Evolutionary conservation across 2,113 vertebrate species (phyloP).

Genomic region (Erpornis zantholeuca): DNA sequence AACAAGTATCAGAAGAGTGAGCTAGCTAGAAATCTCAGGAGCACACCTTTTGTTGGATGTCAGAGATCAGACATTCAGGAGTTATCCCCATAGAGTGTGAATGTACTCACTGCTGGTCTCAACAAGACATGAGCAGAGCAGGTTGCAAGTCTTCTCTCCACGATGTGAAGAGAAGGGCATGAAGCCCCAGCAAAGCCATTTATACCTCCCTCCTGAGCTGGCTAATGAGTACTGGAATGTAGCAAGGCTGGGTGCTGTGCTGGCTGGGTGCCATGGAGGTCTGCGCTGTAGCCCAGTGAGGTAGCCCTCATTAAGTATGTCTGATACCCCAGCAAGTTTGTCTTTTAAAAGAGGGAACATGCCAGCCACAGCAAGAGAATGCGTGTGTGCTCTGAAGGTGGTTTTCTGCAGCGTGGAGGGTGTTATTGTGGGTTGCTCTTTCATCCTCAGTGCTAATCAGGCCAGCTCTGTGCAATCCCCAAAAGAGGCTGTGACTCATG

Average conservation of each 20-base stretch:
- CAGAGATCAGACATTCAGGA: not conserved
- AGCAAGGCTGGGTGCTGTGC: not conserved
- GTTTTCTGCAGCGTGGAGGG: accelerated
- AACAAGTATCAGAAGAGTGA: not conserved
- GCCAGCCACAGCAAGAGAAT: not conserved
- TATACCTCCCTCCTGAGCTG: not conserved
- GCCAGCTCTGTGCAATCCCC: not conserved
- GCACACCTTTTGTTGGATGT: not conserved
- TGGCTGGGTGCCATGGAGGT: no score
- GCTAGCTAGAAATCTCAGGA: not conserved
- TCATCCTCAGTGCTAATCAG: not conserved
- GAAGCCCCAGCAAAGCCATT: not conserved
- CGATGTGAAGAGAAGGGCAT: not conserved
- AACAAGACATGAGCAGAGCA: not conserved
- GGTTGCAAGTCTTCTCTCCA: not conserved
- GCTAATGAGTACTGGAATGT: not conserved
- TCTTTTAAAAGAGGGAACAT: not conserved
- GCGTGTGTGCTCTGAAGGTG: not conserved
- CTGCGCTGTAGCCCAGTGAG: not conserved
- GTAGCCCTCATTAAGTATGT: not conserved
- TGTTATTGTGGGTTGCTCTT: not conserved
- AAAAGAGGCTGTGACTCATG: not conserved
- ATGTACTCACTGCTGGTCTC: not conserved
- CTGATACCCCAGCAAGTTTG: not conserved
- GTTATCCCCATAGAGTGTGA: not conserved